Percentiles rank a stretch among this genome's conserved stretches.
phyloP scores from a whole-genome alignment of 1,140 invertebrate genomes.

The Euborellia annulipes region DNA sequence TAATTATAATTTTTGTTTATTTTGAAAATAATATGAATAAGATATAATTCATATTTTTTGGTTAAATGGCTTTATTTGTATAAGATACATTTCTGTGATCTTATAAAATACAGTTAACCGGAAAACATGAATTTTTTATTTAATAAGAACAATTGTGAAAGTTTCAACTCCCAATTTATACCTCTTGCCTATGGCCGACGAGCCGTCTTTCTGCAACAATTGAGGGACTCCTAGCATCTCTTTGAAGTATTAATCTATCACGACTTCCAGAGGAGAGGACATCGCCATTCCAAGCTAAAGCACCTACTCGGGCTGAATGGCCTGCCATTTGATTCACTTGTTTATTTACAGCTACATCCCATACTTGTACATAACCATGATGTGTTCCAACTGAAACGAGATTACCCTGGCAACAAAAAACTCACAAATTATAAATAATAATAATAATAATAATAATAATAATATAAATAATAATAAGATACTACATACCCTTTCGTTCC shows the following conservation, averaged over 20 bases:
- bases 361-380: conserved; percentile 91
- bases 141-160: too few species aligned
- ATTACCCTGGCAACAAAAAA: conserved; percentile 50
- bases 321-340: conserved; percentile 82
- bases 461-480: not conserved
- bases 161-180: too few species aligned
- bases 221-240: conserved; percentile 81
- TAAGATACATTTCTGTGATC: too few species aligned
- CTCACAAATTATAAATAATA: too few species aligned
- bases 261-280: conserved; percentile 90
- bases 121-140: too few species aligned
- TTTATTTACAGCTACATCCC: conserved; percentile 93
- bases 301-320: conserved; percentile 83
- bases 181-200: conserved; percentile 91
- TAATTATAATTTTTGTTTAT: too few species aligned
- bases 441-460: too few species aligned
- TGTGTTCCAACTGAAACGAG: conserved; percentile 95
- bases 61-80: too few species aligned
- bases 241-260: conserved; percentile 84
- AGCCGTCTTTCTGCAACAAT: conserved; percentile 55
- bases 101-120: too few species aligned
- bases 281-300: conserved; percentile 96
- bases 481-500: conserved; percentile 71
- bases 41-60: too few species aligned
- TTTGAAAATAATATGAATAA: too few species aligned